A percentile compares a stretch with the other conserved stretches of the same genome.
These are phyloP conservation scores for Muscicapa comitata DNA, from an alignment of 2,797 vertebrate species.

Conservation along the genomic window DNA sequence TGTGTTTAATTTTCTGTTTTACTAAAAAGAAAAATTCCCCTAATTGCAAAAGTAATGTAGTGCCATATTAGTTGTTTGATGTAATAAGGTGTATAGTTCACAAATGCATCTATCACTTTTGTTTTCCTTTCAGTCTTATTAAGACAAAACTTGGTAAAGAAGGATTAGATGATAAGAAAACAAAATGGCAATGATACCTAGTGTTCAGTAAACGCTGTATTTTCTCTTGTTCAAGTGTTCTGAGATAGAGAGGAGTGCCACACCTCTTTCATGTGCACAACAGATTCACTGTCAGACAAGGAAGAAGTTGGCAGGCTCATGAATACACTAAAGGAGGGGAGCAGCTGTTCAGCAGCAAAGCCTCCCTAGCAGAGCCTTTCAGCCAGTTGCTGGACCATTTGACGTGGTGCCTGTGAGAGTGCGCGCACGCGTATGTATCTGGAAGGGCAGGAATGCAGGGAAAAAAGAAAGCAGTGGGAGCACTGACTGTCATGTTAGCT, in stretches of 20 bases:
- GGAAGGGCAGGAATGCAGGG: neutral
- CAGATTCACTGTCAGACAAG: slow-evolving; percentile 35
- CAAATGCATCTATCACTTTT: slow-evolving; percentile 20
- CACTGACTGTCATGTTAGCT: neutral
- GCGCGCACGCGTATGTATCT: accelerated
- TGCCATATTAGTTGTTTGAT: neutral
- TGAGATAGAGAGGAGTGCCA: neutral
- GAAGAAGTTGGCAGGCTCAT: slow-evolving; percentile 46
- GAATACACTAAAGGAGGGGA: slow-evolving; percentile 32
- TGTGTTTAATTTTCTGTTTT: neutral
- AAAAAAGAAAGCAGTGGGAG: neutral
- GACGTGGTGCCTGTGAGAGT: neutral
- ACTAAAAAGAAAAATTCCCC: neutral
- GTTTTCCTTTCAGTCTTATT: neutral
- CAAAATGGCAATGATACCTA: slow-evolving; percentile 19
- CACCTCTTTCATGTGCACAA: slow-evolving; percentile 43
- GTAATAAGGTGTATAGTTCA: neutral
- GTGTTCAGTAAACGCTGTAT: neutral
- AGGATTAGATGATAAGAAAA: slow-evolving; percentile 7
- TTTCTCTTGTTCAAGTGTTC: slow-evolving; percentile 3
- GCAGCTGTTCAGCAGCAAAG: slow-evolving; percentile 55
- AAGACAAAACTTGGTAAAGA: neutral
- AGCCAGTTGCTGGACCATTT: slow-evolving; percentile 13
- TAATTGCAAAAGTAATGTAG: slow-evolving; percentile 11
- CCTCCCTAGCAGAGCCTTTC: slow-evolving; percentile 33